Percentiles rank a stretch among this genome's conserved stretches.
These are phyloP conservation scores for Lochmaea capreae DNA, from an alignment of 2,888 invertebrate genomes.

Conservation along the genomic window DNA sequence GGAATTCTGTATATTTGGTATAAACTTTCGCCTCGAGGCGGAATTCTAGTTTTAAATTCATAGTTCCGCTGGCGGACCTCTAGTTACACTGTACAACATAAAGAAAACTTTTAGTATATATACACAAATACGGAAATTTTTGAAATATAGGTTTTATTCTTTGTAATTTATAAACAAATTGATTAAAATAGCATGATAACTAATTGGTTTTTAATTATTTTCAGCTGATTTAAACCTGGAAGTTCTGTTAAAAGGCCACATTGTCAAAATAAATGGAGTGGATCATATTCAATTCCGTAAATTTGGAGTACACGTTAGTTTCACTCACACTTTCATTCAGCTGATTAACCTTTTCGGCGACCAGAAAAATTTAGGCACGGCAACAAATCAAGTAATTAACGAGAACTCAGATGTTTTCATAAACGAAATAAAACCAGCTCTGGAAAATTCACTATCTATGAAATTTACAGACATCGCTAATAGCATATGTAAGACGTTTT, in stretches of 20 bases:
- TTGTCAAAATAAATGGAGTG: conserved; percentile 69
- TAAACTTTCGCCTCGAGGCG: no score
- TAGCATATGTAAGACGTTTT: conserved; percentile 75
- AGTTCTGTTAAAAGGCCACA: conserved; percentile 73
- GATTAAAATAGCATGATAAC: not conserved
- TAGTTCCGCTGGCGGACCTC: no score
- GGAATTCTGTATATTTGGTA: no score
- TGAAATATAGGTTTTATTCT: no score
- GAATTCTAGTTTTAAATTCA: no score
- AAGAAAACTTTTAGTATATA: no score
- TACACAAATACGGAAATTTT: no score
- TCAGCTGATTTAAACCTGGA: conserved; percentile 75
- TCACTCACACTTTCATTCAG: conserved; percentile 72
- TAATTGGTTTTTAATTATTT: conserved; percentile 50
- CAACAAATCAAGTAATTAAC: conserved; percentile 76
- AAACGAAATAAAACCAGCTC: conserved; percentile 75
- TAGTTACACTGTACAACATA: no score
- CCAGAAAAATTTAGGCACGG: conserved; percentile 73
- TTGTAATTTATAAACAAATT: no score
- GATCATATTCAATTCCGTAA: conserved; percentile 74
- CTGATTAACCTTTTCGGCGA: conserved; percentile 77
- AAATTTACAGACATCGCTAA: conserved; percentile 78
- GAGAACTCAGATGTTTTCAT: conserved; percentile 76
- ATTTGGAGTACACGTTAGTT: conserved; percentile 72
- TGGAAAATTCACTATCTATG: conserved; percentile 73